Percentiles rank a stretch among this genome's conserved stretches.
These are phyloP conservation scores for Limnephilus rhombicus DNA, from an alignment of 2,888 invertebrate species.

Conservation along the genomic window DNA sequence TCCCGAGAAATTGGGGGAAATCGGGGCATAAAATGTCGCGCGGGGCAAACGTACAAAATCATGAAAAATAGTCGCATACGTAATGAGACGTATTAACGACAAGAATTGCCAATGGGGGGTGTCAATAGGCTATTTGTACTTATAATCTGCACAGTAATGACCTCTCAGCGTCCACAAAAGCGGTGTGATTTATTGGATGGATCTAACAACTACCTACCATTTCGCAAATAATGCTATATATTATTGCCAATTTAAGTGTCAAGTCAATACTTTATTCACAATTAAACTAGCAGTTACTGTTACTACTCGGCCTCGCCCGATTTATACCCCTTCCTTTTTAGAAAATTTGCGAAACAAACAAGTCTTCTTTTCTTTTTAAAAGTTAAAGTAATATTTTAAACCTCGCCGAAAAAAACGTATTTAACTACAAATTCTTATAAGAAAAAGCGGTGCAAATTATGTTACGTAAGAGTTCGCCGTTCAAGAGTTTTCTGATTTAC, in stretches of 20 bases:
- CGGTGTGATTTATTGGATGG: conserved; percentile 17
- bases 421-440: background rate
- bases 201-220: background rate
- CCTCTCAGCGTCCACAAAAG: background rate
- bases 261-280: background rate
- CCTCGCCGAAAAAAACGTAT: too few species aligned
- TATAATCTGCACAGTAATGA: conserved; percentile 42
- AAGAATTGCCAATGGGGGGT: conserved; percentile 33
- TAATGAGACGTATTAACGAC: conserved; percentile 48
- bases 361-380: too few species aligned
- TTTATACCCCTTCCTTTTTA: too few species aligned
- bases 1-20: conserved; percentile 26
- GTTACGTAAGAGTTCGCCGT: too few species aligned
- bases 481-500: background rate
- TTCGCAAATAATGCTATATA: background rate
- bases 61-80: conserved; percentile 50
- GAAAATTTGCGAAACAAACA: too few species aligned
- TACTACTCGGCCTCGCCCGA: background rate
- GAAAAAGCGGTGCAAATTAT: too few species aligned
- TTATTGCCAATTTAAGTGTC: background rate
- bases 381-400: too few species aligned
- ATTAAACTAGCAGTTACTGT: background rate
- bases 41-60: conserved; percentile 37
- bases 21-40: background rate
- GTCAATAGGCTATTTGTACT: conserved; percentile 37